Percentiles rank a stretch among this genome's conserved stretches.
phyloP scores from a whole-genome alignment of 2,888 invertebrate genomes.

The Camponotus fellah region DNA sequence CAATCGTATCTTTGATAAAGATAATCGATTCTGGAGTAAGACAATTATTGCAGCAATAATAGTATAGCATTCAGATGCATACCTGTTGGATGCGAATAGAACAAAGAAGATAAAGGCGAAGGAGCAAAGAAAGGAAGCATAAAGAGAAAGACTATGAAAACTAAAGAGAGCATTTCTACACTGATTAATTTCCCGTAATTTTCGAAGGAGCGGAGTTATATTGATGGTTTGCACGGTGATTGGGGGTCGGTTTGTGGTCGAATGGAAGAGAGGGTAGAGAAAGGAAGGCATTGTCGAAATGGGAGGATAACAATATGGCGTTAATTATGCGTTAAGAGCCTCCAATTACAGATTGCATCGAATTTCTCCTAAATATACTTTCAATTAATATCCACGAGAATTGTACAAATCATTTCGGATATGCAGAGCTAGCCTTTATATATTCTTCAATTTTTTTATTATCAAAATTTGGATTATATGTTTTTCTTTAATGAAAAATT shows the following conservation, averaged over 20 bases:
- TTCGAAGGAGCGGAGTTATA: conserved; percentile 72
- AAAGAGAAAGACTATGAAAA: conserved; percentile 12
- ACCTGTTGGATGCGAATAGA: conserved; percentile 60
- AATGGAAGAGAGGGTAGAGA: conserved; percentile 51
- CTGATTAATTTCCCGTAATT: conserved; percentile 78
- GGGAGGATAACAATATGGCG: conserved; percentile 73
- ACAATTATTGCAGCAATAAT: conserved; percentile 28
- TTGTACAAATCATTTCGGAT: neutral
- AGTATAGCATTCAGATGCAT: conserved; percentile 28
- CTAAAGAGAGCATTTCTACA: conserved; percentile 68
- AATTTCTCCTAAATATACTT: conserved; percentile 1
- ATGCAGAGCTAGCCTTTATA: neutral
- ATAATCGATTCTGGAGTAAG: neutral
- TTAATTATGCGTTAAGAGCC: conserved; percentile 83
- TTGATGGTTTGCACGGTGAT: conserved; percentile 76
- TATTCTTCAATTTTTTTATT: neutral
- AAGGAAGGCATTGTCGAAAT: conserved; percentile 42
- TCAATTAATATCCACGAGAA: neutral
- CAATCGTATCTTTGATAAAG: neutral
- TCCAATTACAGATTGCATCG: conserved; percentile 81
- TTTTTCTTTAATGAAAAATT: neutral
- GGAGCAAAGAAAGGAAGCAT: conserved; percentile 4
- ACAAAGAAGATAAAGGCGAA: neutral
- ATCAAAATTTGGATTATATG: neutral
- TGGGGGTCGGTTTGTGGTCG: conserved; percentile 69